Evolutionary conservation across 2,888 invertebrate species (phyloP).

Genomic region (Orthosia incerta): DNA sequence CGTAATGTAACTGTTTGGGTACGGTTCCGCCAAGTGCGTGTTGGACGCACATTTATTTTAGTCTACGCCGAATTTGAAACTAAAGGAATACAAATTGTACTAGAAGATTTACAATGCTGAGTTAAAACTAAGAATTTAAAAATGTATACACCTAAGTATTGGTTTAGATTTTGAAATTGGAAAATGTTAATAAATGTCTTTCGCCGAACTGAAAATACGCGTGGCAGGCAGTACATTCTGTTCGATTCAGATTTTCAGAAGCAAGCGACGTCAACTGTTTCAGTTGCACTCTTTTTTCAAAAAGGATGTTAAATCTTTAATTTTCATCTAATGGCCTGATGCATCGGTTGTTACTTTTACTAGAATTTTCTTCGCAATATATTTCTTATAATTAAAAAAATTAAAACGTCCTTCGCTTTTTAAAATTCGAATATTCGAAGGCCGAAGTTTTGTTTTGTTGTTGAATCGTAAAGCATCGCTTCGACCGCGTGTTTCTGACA

Average conservation of each 20-base stretch:
- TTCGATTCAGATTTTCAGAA: neutral
- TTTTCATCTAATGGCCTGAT: neutral
- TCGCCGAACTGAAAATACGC: neutral
- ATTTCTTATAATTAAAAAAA: neutral
- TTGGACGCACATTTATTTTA: constrained; percentile 30
- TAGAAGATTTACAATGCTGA: neutral
- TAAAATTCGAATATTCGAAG: constrained; percentile 26
- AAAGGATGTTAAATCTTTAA: neutral
- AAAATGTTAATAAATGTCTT: neutral
- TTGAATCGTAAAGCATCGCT: constrained; percentile 47
- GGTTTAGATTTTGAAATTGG: neutral
- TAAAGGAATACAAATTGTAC: neutral
- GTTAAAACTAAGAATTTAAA: neutral
- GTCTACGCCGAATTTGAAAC: neutral
- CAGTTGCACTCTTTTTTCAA: neutral
- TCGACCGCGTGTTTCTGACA: constrained; percentile 58
- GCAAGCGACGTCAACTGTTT: neutral
- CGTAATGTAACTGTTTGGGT: constrained; percentile 25
- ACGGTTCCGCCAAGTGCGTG: constrained; percentile 34
- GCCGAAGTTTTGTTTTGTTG: constrained; percentile 38
- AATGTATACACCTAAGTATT: too few relatives aligned
- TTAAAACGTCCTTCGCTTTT: neutral
- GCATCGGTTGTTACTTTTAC: neutral
- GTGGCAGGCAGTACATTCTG: neutral
- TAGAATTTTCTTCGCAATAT: neutral